Conservation (phyloP, 2,888 invertebrate species). For the Eupithecia subfuscata region DNA sequence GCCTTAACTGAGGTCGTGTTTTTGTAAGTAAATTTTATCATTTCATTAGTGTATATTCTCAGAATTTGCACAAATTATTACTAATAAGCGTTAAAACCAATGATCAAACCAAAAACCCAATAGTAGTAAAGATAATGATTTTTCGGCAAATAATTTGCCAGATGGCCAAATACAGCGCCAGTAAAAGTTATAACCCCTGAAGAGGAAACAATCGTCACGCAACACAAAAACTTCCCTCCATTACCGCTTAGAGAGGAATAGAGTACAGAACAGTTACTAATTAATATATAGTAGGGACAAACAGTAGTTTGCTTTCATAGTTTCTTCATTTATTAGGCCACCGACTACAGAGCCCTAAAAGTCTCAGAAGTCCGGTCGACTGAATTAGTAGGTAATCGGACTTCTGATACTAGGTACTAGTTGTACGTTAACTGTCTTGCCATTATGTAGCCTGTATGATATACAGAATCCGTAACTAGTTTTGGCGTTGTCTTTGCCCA, state of each 20-base stretch:
- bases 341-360: too few species aligned
- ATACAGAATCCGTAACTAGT: too few species aligned
- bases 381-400: too few species aligned
- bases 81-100: too few species aligned
- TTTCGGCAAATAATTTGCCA: background rate
- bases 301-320: background rate
- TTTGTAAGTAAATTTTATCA: background rate
- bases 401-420: too few species aligned
- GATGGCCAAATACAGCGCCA: background rate
- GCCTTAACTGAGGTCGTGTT: background rate
- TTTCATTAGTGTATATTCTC: too few species aligned
- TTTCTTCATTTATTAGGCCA: background rate
- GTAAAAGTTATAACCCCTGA: conserved; percentile 7
- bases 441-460: too few species aligned
- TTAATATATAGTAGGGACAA: background rate
- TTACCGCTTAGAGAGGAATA: conserved; percentile 31
- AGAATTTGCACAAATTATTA: too few species aligned
- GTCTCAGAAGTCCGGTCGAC: too few species aligned
- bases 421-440: too few species aligned
- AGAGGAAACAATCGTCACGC: conserved; percentile 25
- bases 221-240: conserved; percentile 28
- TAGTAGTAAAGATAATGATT: background rate
- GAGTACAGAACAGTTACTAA: conserved; percentile 19
- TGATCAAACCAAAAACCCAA: background rate
- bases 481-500: background rate